Base-by-base conservation (phyloP, 2,888 invertebrate genomes). In the Venustoraphidia nigricollis region DNA sequence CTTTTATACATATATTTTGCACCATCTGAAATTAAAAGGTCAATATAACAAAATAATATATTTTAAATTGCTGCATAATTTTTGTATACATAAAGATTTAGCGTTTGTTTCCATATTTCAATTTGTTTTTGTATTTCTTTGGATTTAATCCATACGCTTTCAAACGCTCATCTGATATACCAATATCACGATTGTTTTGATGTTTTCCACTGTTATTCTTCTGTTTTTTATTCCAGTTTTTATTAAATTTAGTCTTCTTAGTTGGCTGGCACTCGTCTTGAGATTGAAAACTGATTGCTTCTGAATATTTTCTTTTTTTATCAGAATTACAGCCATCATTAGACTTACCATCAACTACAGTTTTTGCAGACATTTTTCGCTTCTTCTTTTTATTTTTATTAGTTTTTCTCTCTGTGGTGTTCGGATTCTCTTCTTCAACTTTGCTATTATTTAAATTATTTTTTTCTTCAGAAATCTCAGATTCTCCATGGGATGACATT, bases 111-210 rank as follows among this genome's bases (percentile, higher is more conserved):
- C 73, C 73, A 56, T 81, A 84, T 61, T 81, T 83, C 53, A 83
- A 66, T 65, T 82, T 84, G 59, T 82, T 81, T 60, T 81, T 83
- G 58, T 84, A 89, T 62, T 89, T 91, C 59, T 85, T 89, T 0
- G 92, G 92, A 70, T 92, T 93, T 38, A 94, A 77, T 47, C 94
- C 95, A 63, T 89, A 97, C 0, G 93, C 93, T 60, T 82, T 78
- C 9, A 97, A 71, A 54, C 96, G 76, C 54, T 86, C 83, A 64
- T 91, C 87, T 2, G 87, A 79, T 34, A 85, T 62, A 10, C 55
- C 61, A 46, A 59, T 45, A 39, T 56, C 53, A 10, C n/a, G n/a
- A 27, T 48, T 44, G 10, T 47, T 39, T n/a, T n/a, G 37, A n/a
- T 27, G 14, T 17, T 56, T 53, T 9, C 49, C 46, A 41, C 52